Percentiles rank a stretch among this genome's conserved stretches.
Conservation (phyloP, 2,113 vertebrate genomes). For the Cavia porcellus region DNA sequence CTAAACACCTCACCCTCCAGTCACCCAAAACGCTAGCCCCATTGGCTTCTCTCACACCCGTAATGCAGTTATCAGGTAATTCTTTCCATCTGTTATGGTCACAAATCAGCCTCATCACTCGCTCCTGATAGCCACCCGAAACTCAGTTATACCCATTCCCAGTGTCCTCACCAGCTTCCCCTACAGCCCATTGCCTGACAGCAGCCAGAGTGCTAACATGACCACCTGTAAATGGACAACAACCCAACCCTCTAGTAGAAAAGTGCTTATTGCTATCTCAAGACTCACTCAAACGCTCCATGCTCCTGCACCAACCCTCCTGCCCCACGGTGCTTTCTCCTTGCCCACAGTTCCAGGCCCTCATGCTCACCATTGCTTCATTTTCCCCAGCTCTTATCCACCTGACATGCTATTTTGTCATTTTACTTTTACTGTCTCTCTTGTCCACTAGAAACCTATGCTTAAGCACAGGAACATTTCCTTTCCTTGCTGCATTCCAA, state of each 20-base stretch:
- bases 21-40: neutral
- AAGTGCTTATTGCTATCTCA: neutral
- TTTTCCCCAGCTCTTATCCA: neutral
- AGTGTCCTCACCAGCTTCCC: neutral
- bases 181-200: neutral
- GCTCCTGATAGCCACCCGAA: too few relatives aligned
- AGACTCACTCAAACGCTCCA: too few relatives aligned
- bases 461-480: neutral
- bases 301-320: neutral
- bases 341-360: fast-evolving
- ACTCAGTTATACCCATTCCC: neutral
- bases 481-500: neutral
- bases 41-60: neutral
- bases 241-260: neutral
- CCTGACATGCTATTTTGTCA: too few relatives aligned
- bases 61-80: too few relatives aligned
- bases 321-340: neutral
- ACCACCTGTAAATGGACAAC: fast-evolving
- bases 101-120: neutral
- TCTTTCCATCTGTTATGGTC: neutral
- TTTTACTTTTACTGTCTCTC: neutral
- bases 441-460: neutral
- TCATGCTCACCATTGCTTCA: fast-evolving
- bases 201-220: neutral
- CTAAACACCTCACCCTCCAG: neutral